A percentile compares a stretch with the other conserved stretches of the same genome.
Conservation (phyloP, 2,113 vertebrate genomes). For the Okapia johnstoni region DNA sequence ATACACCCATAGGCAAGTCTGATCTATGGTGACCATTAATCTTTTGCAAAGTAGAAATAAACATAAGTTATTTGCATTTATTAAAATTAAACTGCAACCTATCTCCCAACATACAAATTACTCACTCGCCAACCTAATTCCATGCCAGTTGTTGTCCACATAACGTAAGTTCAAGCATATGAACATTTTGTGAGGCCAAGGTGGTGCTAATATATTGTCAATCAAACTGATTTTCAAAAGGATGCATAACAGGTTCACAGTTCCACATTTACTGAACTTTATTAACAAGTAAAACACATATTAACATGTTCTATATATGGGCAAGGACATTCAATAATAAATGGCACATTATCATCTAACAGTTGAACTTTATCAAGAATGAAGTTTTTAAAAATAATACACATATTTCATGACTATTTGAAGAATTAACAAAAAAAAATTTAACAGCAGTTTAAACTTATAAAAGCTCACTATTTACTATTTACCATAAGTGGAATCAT, state of each 20-base stretch:
- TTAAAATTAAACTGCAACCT: background rate
- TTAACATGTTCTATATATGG: conserved; percentile 36
- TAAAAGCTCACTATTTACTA: conserved; percentile 19
- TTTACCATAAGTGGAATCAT: conserved; percentile 16
- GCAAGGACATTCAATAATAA: conserved; percentile 32
- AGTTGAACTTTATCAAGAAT: conserved; percentile 42
- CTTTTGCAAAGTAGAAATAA: conserved; percentile 4
- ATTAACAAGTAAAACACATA: conserved; percentile 60
- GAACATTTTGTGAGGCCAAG: background rate
- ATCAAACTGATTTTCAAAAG: conserved; percentile 38
- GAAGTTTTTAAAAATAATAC: conserved; percentile 21
- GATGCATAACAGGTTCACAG: conserved; percentile 27
- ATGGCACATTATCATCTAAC: conserved; percentile 26
- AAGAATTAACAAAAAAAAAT: conserved; percentile 36
- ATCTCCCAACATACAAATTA: background rate
- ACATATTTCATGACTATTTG: conserved; percentile 12
- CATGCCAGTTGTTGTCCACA: background rate
- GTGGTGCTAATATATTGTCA: background rate
- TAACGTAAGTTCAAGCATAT: background rate
- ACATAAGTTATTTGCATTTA: background rate
- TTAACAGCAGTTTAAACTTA: conserved; percentile 32
- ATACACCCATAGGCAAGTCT: background rate
- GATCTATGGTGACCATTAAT: background rate
- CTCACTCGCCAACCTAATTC: background rate
- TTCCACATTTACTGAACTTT: conserved; percentile 53